Conservation (phyloP, 2,113 vertebrate species). For the Bufo bufo region DNA sequence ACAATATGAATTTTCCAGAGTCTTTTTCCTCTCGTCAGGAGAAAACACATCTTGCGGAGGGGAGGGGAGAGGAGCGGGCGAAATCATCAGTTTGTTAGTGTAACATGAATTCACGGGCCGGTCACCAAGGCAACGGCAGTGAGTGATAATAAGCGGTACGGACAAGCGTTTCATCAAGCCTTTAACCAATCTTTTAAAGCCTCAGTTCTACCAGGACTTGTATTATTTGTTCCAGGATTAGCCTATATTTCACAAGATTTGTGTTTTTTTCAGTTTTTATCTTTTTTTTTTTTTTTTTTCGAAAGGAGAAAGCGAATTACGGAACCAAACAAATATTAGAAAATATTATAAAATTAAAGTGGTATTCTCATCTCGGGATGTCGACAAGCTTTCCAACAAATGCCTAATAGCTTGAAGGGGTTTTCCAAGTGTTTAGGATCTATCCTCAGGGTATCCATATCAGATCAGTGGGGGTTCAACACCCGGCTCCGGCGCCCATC, state of each 20-base stretch:
- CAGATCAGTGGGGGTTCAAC: too few relatives aligned
- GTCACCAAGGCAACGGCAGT: constrained; percentile 41
- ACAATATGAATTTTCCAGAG: constrained; percentile 42
- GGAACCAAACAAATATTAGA: too few relatives aligned
- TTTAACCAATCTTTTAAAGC: constrained; percentile 11
- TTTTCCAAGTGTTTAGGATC: too few relatives aligned
- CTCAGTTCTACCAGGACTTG: neutral
- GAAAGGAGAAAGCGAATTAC: neutral
- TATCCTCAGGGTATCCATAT: too few relatives aligned
- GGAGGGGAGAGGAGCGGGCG: neutral
- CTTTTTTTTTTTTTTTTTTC: neutral
- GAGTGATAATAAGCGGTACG: constrained; percentile 47
- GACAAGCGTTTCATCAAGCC: constrained; percentile 48
- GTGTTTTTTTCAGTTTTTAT: neutral
- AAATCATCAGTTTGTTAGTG: constrained; percentile 46
- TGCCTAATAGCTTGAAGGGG: too few relatives aligned
- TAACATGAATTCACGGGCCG: constrained; percentile 41
- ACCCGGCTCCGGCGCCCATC: too few relatives aligned
- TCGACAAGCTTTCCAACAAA: too few relatives aligned
- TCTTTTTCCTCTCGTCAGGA: constrained; percentile 8
- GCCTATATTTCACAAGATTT: neutral
- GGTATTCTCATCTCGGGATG: too few relatives aligned
- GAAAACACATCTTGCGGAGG: neutral
- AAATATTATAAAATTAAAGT: too few relatives aligned
- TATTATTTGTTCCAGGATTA: constrained; percentile 20